Conservation (phyloP, 2,888 invertebrate species). For the Hyles lineata region DNA sequence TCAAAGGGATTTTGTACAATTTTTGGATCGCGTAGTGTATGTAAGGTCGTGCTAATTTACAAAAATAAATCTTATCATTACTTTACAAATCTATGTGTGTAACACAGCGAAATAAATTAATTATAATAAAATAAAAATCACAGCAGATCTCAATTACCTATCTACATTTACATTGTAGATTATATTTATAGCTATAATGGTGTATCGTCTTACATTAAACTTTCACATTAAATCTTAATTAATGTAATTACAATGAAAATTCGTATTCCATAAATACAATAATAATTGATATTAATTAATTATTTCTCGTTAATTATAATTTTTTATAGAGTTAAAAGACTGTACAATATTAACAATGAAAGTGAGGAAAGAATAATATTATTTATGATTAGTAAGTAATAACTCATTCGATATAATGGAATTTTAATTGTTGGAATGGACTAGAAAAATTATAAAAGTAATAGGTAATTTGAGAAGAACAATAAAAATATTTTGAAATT, state of each 20-base stretch:
- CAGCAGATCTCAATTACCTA: constrained; percentile 71
- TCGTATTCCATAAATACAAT: constrained; percentile 58
- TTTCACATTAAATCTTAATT: constrained; percentile 44
- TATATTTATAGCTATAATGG: constrained; percentile 47
- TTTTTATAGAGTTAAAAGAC: constrained; percentile 31
- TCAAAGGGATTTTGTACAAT: constrained; percentile 47
- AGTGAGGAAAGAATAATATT: constrained; percentile 1
- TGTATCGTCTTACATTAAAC: constrained; percentile 58
- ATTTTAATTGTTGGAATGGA: neutral
- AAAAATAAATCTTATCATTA: constrained; percentile 71
- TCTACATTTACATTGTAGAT: constrained; percentile 51
- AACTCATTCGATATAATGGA: neutral
- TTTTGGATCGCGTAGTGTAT: constrained; percentile 66
- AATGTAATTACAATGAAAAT: constrained; percentile 54
- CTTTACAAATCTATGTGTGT: constrained; percentile 45
- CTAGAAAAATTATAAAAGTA: too few relatives aligned
- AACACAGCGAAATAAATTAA: constrained; percentile 48
- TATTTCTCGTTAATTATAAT: constrained; percentile 38
- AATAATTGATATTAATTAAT: constrained; percentile 45
- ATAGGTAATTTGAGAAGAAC: too few relatives aligned
- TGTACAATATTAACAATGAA: constrained; percentile 29
- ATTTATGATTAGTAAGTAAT: neutral
- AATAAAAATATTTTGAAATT: too few relatives aligned
- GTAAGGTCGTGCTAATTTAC: constrained; percentile 59
- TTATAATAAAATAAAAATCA: constrained; percentile 66